These are phyloP conservation scores for Notarius quadriscutis DNA, from an alignment of 2,113 vertebrate genomes.

Conservation along the genomic window DNA sequence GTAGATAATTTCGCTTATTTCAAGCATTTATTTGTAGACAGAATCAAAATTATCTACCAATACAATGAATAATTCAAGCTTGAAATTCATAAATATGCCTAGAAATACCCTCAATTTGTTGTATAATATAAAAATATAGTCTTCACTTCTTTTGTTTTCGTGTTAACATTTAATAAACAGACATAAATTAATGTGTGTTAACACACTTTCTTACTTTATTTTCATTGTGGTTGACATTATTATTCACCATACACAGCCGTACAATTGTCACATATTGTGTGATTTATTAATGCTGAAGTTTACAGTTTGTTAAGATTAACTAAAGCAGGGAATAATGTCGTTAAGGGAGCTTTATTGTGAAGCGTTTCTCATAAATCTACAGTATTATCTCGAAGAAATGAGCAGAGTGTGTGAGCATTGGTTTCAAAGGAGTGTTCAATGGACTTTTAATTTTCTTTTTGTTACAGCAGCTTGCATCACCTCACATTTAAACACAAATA, in stretches of 20 bases:
- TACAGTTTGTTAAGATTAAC: background rate
- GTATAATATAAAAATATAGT: background rate
- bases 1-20: background rate
- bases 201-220: too few species aligned
- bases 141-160: background rate
- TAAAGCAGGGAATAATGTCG: background rate
- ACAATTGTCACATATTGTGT: background rate
- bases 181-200: too few species aligned
- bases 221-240: background rate
- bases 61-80: background rate
- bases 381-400: background rate
- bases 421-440: background rate
- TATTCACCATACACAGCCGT: background rate
- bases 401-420: background rate
- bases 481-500: background rate
- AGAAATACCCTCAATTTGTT: background rate
- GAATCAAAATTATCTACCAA: background rate
- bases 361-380: background rate
- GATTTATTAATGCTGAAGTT: background rate
- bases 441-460: background rate
- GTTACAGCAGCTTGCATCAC: slow-evolving; percentile 3
- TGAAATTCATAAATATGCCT: background rate
- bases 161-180: background rate
- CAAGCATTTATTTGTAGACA: background rate
- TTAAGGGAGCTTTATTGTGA: background rate